phyloP scores from a whole-genome alignment of 2,797 vertebrate species.

The Coranthus polyacanthus region DNA sequence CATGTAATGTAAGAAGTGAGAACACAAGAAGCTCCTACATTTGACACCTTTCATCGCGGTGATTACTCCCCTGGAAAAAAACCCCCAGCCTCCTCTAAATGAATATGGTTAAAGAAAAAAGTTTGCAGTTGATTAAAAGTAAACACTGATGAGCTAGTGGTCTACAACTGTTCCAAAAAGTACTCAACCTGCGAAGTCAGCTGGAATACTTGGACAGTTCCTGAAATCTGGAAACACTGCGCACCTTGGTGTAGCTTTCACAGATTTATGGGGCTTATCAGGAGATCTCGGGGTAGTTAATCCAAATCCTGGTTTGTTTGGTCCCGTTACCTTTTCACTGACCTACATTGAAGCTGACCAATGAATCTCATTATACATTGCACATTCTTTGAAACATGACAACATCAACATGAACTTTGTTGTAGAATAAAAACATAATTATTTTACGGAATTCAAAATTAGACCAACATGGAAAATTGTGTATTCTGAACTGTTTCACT shows the following conservation, averaged over 20 bases:
- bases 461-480: no score
- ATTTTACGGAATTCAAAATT: no score
- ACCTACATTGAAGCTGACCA: constrained; percentile 8
- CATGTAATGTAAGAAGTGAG: neutral
- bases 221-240: constrained; percentile 9
- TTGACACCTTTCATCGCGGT: neutral
- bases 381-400: no score
- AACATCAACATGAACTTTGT: no score
- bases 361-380: neutral
- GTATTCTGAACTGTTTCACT: no score
- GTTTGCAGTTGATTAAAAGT: neutral
- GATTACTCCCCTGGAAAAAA: neutral
- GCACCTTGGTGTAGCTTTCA: constrained; percentile 14
- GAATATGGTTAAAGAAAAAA: neutral
- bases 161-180: neutral
- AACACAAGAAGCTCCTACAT: neutral
- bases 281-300: constrained; percentile 22
- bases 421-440: no score
- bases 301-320: constrained; percentile 29
- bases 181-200: neutral
- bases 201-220: neutral
- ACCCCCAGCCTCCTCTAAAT: neutral
- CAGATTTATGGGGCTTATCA: constrained; percentile 30
- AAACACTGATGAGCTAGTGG: neutral
- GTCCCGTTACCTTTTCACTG: constrained; percentile 5